Evolutionary conservation across 2,888 invertebrate genomes (phyloP).

Genomic region (Lepeophtheirus nordmannii): DNA sequence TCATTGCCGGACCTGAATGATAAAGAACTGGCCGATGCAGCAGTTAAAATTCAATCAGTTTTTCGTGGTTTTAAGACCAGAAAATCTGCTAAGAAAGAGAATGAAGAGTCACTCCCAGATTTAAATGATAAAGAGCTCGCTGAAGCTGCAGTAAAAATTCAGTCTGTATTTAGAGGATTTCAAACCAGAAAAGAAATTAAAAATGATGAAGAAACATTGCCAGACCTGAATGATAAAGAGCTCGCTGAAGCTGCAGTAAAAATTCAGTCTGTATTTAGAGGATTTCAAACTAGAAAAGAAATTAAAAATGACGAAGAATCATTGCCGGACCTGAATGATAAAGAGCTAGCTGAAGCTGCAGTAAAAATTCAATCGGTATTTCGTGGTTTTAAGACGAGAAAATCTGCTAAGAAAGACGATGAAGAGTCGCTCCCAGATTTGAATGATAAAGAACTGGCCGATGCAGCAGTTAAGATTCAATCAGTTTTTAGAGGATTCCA

Average conservation of each 20-base stretch:
- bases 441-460: not conserved
- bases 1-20: conserved; percentile 8
- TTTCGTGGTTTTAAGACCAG: conserved; percentile 8
- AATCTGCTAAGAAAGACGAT: not conserved
- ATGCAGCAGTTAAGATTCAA: conserved; percentile 7
- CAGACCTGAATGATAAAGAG: not conserved
- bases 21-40: conserved; percentile 12
- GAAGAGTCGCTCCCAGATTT: conserved; percentile 13
- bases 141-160: conserved; percentile 23
- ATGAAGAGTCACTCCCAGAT: conserved; percentile 2
- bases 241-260: conserved; percentile 16
- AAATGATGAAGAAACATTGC: conserved; percentile 12
- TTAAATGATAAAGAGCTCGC: conserved; percentile 10
- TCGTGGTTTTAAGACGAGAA: conserved; percentile 8
- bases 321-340: not conserved
- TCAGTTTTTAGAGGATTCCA: conserved; percentile 14
- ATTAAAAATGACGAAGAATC: conserved; percentile 8
- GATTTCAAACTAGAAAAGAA: conserved; percentile 22
- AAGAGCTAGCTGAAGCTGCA: conserved; percentile 8
- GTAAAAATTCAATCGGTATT: conserved; percentile 10
- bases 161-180: conserved; percentile 20
- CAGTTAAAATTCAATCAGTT: conserved; percentile 15
- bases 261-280: conserved; percentile 17
- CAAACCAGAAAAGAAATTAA: conserved; percentile 17
- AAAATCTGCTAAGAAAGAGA: not conserved